A percentile compares a stretch with the other conserved stretches of the same genome.
Conservation (phyloP, 2,797 vertebrate species). For the Hipposideros larvatus region DNA sequence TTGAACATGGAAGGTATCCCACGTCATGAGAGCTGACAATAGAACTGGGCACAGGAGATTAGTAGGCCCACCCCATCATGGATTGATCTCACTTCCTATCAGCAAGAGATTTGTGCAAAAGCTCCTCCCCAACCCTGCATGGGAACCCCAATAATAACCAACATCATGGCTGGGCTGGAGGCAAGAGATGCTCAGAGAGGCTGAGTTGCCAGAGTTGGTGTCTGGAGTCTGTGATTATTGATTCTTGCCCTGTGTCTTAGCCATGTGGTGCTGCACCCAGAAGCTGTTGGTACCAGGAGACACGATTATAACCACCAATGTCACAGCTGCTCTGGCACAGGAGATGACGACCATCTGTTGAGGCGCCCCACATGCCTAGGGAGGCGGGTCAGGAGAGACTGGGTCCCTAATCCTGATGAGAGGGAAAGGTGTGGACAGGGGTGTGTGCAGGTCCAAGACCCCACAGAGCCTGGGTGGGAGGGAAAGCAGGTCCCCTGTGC, state of each 20-base stretch:
- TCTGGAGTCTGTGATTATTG: not conserved
- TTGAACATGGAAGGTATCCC: no score
- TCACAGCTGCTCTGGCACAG: not conserved
- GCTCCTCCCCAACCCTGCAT: not conserved
- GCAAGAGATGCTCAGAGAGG: no score
- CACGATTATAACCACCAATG: not conserved
- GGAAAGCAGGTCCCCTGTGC: not conserved
- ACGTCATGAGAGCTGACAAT: not conserved
- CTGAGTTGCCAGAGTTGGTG: no score
- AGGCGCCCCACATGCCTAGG: no score
- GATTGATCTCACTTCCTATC: not conserved
- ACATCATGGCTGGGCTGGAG: not conserved
- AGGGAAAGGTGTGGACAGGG: no score
- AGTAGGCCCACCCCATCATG: not conserved
- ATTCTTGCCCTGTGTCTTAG: not conserved
- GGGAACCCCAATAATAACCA: not conserved
- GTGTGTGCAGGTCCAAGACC: no score
- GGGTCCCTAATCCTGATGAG: no score
- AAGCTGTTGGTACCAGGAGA: not conserved
- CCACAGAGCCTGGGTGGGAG: no score
- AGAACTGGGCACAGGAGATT: no score
- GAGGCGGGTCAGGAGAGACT: no score
- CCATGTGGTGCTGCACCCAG: no score
- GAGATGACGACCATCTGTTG: not conserved
- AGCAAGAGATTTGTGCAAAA: not conserved